These are phyloP conservation scores for Glaucopsyche alexis DNA, from an alignment of 2,888 invertebrate species.

Conservation along the genomic window DNA sequence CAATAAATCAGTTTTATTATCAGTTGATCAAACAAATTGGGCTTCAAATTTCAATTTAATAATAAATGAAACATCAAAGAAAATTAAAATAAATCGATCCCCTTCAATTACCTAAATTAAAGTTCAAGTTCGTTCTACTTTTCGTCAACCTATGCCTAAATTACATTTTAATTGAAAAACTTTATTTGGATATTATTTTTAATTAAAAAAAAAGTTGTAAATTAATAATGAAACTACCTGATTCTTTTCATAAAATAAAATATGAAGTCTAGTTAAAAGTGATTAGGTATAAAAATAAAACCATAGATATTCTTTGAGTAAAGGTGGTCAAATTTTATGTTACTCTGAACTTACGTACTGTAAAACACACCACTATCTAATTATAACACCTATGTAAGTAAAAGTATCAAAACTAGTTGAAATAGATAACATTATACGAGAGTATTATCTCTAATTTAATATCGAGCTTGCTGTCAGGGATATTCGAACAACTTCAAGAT, in stretches of 20 bases:
- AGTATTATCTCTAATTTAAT: slow-evolving; percentile 21
- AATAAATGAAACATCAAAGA: slow-evolving; percentile 35
- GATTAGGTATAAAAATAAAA: too few relatives aligned
- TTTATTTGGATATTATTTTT: too few relatives aligned
- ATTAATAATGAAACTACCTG: too few relatives aligned
- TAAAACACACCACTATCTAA: too few relatives aligned
- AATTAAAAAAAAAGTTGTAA: too few relatives aligned
- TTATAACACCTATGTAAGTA: neutral
- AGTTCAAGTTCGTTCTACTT: neutral
- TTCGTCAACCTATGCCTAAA: too few relatives aligned
- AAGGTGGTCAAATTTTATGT: too few relatives aligned
- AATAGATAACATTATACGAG: neutral
- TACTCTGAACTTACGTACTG: too few relatives aligned
- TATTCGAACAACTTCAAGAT: slow-evolving; percentile 24
- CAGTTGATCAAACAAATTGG: slow-evolving; percentile 40
- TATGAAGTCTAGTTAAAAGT: too few relatives aligned
- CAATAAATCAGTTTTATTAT: neutral
- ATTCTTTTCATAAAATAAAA: too few relatives aligned
- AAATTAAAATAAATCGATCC: neutral
- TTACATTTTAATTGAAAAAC: too few relatives aligned
- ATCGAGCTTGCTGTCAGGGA: slow-evolving; percentile 9
- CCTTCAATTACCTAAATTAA: neutral
- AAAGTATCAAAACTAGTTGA: neutral
- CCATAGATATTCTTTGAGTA: too few relatives aligned
- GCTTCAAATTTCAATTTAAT: slow-evolving; percentile 52